phyloP scores from a whole-genome alignment of 30 jellyfish, hydroid and myxozoan species.

The Cassiopea xamachana region DNA sequence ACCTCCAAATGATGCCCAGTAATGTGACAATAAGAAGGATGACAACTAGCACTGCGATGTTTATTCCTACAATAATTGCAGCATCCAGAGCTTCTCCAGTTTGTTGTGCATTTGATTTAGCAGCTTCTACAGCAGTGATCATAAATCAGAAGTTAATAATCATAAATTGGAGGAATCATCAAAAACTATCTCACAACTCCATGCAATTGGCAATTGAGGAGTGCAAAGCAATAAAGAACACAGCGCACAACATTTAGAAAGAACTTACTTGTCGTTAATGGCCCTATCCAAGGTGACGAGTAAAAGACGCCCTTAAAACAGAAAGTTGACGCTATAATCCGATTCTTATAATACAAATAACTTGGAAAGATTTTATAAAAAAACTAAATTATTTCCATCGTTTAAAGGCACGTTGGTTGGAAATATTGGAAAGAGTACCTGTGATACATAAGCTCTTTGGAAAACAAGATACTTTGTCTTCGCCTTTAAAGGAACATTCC shows the following conservation, averaged over 20 bases:
- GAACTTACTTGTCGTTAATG: conserved; percentile 51
- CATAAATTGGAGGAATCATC: no score
- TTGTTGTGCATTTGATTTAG: not conserved
- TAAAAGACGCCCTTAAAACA: not conserved
- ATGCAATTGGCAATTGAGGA: no score
- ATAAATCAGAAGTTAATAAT: not conserved
- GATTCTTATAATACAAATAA: not conserved
- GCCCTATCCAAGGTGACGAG: conserved; percentile 77
- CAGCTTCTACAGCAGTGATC: not conserved
- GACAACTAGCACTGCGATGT: not conserved
- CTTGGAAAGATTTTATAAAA: no score
- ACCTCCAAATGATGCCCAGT: not conserved
- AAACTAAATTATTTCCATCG: not conserved
- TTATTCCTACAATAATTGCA: not conserved
- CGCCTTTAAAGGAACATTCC: conserved; percentile 66
- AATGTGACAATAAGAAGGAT: not conserved
- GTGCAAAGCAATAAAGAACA: no score
- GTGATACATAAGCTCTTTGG: conserved; percentile 67
- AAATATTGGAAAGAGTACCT: conserved; percentile 2
- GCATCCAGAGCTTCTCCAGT: not conserved
- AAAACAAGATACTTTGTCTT: conserved; percentile 65
- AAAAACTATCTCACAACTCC: no score
- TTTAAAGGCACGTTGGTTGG: not conserved
- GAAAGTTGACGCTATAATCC: not conserved
- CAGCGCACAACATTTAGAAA: no score